Evolutionary conservation across 2,113 vertebrate species (phyloP).

Genomic region (Zingel zingel): DNA sequence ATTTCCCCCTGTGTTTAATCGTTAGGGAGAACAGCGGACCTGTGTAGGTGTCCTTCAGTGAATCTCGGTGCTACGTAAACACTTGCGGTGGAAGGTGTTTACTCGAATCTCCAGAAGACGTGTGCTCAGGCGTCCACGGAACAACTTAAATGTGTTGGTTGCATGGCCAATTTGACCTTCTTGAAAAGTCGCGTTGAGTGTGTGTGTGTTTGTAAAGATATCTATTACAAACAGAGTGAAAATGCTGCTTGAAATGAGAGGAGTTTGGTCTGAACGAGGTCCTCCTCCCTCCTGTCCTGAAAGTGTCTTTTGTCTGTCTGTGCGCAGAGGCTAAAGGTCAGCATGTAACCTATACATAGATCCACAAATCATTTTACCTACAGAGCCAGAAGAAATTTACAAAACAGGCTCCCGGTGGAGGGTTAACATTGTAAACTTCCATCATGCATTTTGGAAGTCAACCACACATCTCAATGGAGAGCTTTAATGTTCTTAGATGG

Average conservation of each 20-base stretch:
- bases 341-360: neutral
- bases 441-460: neutral
- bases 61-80: constrained; percentile 72
- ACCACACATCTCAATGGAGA: neutral
- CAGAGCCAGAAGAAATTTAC: neutral
- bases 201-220: constrained; percentile 65
- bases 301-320: constrained; percentile 73
- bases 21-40: constrained; percentile 66
- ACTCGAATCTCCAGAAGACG: constrained; percentile 68
- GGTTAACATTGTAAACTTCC: neutral
- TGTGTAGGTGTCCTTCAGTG: constrained; percentile 76
- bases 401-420: neutral
- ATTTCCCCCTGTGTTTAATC: constrained; percentile 73
- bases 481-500: neutral
- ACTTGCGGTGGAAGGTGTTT: constrained; percentile 78
- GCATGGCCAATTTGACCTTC: constrained; percentile 81
- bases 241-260: constrained; percentile 55
- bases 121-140: constrained; percentile 65
- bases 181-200: constrained; percentile 70
- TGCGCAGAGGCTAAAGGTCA: constrained; percentile 45
- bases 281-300: constrained; percentile 50
- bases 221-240: constrained; percentile 71
- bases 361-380: neutral
- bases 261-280: constrained; percentile 7
- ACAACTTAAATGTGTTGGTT: constrained; percentile 76